Percentiles rank a stretch among this genome's conserved stretches.
phyloP scores from a whole-genome alignment of 2,888 invertebrate species.

The Erpobdella octoculata region DNA sequence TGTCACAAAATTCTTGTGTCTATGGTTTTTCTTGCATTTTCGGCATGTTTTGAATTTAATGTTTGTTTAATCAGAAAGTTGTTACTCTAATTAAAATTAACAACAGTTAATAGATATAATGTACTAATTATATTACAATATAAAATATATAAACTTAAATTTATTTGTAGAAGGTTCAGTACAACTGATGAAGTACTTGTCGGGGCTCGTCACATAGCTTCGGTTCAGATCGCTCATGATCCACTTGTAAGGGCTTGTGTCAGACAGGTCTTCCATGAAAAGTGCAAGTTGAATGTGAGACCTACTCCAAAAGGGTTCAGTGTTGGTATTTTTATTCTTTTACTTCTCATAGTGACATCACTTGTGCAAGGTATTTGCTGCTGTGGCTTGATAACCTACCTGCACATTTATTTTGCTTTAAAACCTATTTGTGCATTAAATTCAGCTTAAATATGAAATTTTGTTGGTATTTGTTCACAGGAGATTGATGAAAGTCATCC shows the following conservation, averaged over 20 bases:
- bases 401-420: background rate
- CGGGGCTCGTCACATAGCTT: constrained; percentile 87
- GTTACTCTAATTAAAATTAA: too few species aligned
- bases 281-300: constrained; percentile 70
- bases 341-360: too few species aligned
- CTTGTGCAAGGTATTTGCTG: too few species aligned
- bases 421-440: background rate
- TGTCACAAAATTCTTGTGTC: too few species aligned
- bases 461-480: constrained; percentile 15
- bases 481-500: constrained; percentile 84
- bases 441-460: background rate
- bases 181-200: constrained; percentile 74
- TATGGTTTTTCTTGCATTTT: too few species aligned
- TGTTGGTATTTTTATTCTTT: constrained; percentile 41
- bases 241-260: constrained; percentile 73
- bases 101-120: too few species aligned
- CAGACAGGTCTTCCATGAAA: constrained; percentile 73
- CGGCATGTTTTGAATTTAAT: too few species aligned
- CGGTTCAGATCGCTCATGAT: constrained; percentile 82
- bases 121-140: background rate
- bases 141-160: background rate
- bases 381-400: too few species aligned
- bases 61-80: too few species aligned
- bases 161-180: constrained; percentile 54
- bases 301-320: constrained; percentile 86